These are phyloP conservation scores for Lanius collurio DNA, from an alignment of 2,113 vertebrate genomes.

Conservation along the genomic window DNA sequence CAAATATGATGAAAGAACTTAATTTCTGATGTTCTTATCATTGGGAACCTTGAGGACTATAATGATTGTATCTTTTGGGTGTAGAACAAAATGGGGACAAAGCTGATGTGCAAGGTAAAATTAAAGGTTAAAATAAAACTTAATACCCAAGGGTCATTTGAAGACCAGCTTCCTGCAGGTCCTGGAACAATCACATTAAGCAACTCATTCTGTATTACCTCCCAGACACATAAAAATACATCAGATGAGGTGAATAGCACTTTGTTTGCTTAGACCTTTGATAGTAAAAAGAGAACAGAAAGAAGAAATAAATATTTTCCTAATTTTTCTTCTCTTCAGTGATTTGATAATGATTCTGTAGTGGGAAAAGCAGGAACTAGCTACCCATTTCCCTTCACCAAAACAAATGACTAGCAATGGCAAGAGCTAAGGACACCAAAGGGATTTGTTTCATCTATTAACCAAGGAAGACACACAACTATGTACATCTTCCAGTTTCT, in stretches of 20 bases:
- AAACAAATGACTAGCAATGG: not conserved
- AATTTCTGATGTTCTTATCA: not conserved
- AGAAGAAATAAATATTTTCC: not conserved
- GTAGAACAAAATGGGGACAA: not conserved
- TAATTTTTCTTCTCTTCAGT: not conserved
- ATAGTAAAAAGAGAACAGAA: not conserved
- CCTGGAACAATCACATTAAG: not conserved
- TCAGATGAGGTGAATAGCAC: not conserved
- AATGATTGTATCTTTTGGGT: not conserved
- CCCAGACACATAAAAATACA: not conserved
- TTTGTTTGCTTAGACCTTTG: not conserved
- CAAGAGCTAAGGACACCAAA: not conserved
- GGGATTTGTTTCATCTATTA: not conserved
- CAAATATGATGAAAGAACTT: not conserved
- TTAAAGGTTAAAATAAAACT: not conserved
- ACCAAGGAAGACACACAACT: rapidly evolving
- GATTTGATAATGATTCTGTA: not conserved
- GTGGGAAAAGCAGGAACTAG: not conserved
- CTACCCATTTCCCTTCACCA: not conserved
- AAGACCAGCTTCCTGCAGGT: not conserved
- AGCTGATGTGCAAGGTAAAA: not conserved
- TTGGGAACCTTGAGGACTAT: not conserved
- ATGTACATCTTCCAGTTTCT: not conserved
- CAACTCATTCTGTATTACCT: not conserved
- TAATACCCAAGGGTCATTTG: not conserved